These are phyloP conservation scores for Pocillopora damicornis DNA, from an alignment of 64 coral and sea anemone genomes.

Conservation along the genomic window DNA sequence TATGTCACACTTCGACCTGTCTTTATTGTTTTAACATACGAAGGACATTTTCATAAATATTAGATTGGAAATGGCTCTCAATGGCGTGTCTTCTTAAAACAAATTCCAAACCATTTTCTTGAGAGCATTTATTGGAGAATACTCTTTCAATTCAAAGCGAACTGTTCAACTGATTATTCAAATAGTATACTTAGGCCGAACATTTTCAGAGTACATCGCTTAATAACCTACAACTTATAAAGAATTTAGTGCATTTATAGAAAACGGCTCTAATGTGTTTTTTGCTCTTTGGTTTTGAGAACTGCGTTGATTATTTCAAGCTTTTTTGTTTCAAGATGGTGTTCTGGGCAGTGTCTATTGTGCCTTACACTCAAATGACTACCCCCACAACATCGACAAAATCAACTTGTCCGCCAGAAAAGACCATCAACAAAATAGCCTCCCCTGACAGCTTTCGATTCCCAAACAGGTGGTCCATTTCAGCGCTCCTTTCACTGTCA, in stretches of 20 bases:
- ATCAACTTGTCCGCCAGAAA: neutral
- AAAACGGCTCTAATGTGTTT: neutral
- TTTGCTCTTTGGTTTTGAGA: neutral
- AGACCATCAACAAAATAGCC: neutral
- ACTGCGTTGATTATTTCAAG: neutral
- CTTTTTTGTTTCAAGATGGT: neutral
- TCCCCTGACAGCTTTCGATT: constrained; percentile 16
- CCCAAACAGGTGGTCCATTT: constrained; percentile 39
- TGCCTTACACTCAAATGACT: neutral
- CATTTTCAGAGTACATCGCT: too few relatives aligned
- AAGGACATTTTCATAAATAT: neutral
- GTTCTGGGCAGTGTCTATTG: neutral
- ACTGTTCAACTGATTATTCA: neutral
- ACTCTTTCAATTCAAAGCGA: neutral
- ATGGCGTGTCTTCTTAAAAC: neutral
- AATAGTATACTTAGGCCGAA: neutral
- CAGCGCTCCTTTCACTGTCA: constrained; percentile 23
- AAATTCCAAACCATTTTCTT: neutral
- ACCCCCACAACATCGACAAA: neutral
- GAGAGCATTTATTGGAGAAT: neutral
- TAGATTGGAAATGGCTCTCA: neutral
- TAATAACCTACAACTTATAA: too few relatives aligned
- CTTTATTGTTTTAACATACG: neutral
- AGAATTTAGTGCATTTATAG: neutral
- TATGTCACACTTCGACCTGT: neutral